Base-by-base conservation (phyloP, 2,113 vertebrate genomes). In the Solenodon paradoxus region DNA sequence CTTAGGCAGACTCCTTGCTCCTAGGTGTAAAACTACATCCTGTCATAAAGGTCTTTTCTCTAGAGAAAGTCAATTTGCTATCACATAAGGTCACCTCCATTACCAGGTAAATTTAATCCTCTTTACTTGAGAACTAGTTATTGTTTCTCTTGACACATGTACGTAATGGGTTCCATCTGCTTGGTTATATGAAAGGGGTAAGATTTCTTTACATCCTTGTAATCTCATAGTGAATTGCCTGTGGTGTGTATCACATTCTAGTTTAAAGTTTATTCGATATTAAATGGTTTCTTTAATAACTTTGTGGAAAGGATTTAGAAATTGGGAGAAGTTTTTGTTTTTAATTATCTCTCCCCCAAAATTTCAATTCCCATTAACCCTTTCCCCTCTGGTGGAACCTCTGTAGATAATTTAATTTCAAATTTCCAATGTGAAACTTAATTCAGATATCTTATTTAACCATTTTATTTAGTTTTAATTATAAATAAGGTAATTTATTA, bases 391-490 rank as follows among this genome's bases (percentile, higher is more conserved):
- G 55, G n/a, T 87, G 28, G 3, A 68, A 16, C 9, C 59, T 6
- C 87, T 90, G 75, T 40, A 88, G 45, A 85, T 89, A 82, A 63
- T 74, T 61, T 68, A 78, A 92, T 81, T 74, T 49, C 71, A 92
- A 69, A 85, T 79, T 85, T 77, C 32, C 57, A 10, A 69, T 79
- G 24, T 90, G 38, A 88, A 94, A 85, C 47, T 88, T 78, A 95
- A 79, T 77, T 75, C 71, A 66, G 17, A 78, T 5, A 53, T 32
- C 80, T 3, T 84, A 82, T 81, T 78, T 89, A 83, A 79, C 11
- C 32, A 71, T 40, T 81, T 49, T 28, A 53, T 93, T 64, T 74
- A 83, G 15, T 15, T 74, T 81, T 80, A 57, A 53, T 69, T 81
- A 51, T 75, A 78, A 91, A 78, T 9, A 74, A 57, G 15, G 7